Evolutionary conservation across 2,113 vertebrate species (phyloP).

Genomic region (Oophaga pumilio): DNA sequence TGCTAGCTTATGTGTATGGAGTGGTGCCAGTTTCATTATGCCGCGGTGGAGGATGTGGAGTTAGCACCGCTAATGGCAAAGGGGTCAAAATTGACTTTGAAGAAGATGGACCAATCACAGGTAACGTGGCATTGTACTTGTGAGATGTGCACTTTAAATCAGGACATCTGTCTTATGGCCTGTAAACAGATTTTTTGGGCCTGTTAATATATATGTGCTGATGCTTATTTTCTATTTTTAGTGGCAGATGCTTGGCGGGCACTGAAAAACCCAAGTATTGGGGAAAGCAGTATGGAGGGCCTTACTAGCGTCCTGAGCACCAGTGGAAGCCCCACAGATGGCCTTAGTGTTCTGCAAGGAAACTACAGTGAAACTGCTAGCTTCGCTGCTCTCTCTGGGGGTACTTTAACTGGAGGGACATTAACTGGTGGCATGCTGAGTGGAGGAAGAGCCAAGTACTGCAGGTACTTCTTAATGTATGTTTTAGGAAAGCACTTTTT

Average conservation of each 20-base stretch:
- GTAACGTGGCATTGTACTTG: conserved; percentile 66
- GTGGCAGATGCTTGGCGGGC: conserved; percentile 98
- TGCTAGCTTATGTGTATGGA: conserved; percentile 97
- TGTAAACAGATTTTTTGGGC: too few species aligned
- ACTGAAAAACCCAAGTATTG: conserved; percentile 95
- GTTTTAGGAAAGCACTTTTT: background rate
- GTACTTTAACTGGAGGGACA: conserved; percentile 82
- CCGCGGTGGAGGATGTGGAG: conserved; percentile 93
- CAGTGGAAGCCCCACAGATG: conserved; percentile 89
- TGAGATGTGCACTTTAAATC: conserved; percentile 52
- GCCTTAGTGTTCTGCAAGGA: conserved; percentile 84
- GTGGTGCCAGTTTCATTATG: conserved; percentile 97
- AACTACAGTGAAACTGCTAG: conserved; percentile 87
- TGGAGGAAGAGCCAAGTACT: conserved; percentile 85
- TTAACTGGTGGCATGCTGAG: conserved; percentile 76
- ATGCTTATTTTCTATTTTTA: conserved; percentile 60
- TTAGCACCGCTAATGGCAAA: conserved; percentile 93
- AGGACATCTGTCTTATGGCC: background rate
- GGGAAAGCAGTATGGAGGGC: conserved; percentile 95
- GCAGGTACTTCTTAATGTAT: conserved; percentile 76
- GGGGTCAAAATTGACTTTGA: conserved; percentile 97
- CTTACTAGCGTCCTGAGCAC: conserved; percentile 92
- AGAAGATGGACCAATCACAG: conserved; percentile 96
- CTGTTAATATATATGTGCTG: background rate
- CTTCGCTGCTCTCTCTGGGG: conserved; percentile 90